Evolutionary conservation across 1,140 invertebrate genomes (phyloP).

Genomic region (Dreissena polymorpha): DNA sequence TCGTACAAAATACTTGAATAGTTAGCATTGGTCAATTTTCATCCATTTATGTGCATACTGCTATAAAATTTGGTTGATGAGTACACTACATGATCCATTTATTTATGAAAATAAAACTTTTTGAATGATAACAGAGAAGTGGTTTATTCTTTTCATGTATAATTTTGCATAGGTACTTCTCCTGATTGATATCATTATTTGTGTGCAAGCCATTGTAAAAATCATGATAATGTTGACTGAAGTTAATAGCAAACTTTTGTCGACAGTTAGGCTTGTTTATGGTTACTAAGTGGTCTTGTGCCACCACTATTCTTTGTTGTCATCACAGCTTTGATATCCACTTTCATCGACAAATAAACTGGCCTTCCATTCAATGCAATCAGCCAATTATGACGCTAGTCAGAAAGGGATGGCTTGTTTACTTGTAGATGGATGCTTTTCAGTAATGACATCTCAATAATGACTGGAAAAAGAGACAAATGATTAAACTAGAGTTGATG

Average conservation of each 20-base stretch:
- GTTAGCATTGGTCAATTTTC: too few species aligned
- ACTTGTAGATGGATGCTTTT: background rate
- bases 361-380: background rate
- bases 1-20: too few species aligned
- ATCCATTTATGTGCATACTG: too few species aligned
- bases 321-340: constrained; percentile 18
- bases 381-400: background rate
- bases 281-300: constrained; percentile 32
- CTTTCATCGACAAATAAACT: background rate
- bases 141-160: too few species aligned
- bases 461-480: background rate
- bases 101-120: too few species aligned
- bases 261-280: constrained; percentile 19
- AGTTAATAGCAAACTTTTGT: constrained; percentile 42
- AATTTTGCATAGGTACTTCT: too few species aligned
- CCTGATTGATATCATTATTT: constrained; percentile 9
- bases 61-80: too few species aligned
- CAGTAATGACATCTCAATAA: background rate
- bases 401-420: background rate
- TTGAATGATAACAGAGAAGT: too few species aligned
- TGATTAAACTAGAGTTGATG: too few species aligned
- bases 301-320: constrained; percentile 34
- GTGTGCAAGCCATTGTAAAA: constrained; percentile 24
- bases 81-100: too few species aligned
- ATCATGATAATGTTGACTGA: constrained; percentile 25